Conservation (phyloP, 2,888 invertebrate genomes). For the Orthosia gothica region DNA sequence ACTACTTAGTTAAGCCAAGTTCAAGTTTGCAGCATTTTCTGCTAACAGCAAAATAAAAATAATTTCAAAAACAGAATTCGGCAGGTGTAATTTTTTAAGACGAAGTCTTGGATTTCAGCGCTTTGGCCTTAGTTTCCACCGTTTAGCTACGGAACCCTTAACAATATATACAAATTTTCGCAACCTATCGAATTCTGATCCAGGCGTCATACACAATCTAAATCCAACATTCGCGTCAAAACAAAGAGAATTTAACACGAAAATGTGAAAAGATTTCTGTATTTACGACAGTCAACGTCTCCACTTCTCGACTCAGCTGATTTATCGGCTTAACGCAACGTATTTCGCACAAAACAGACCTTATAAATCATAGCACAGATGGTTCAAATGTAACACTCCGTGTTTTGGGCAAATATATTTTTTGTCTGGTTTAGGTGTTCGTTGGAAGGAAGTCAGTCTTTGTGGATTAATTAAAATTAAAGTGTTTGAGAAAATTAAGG, state of each 20-base stretch:
- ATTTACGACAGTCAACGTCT: slow-evolving; percentile 71
- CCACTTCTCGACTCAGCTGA: slow-evolving; percentile 69
- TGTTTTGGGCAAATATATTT: slow-evolving; percentile 69
- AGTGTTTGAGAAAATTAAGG: background rate
- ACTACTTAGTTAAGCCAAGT: no score
- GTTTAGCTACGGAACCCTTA: background rate
- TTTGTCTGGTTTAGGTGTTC: slow-evolving; percentile 37
- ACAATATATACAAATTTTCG: background rate
- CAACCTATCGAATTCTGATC: slow-evolving; percentile 1
- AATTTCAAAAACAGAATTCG: no score
- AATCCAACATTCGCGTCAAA: slow-evolving; percentile 39
- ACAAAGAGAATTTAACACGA: slow-evolving; percentile 55
- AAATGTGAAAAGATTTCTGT: slow-evolving; percentile 68
- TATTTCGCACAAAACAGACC: slow-evolving; percentile 75
- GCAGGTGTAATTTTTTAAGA: no score
- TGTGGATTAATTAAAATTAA: background rate
- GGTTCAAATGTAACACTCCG: slow-evolving; percentile 73
- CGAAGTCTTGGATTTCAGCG: no score
- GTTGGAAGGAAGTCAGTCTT: background rate
- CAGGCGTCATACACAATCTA: slow-evolving; percentile 1
- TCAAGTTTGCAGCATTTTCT: no score
- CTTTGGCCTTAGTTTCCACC: no score
- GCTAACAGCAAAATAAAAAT: no score
- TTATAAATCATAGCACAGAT: slow-evolving; percentile 82
- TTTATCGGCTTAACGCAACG: slow-evolving; percentile 72